Evolutionary conservation across 2,888 invertebrate genomes (phyloP).

Genomic region (Acrobasis suavella): DNA sequence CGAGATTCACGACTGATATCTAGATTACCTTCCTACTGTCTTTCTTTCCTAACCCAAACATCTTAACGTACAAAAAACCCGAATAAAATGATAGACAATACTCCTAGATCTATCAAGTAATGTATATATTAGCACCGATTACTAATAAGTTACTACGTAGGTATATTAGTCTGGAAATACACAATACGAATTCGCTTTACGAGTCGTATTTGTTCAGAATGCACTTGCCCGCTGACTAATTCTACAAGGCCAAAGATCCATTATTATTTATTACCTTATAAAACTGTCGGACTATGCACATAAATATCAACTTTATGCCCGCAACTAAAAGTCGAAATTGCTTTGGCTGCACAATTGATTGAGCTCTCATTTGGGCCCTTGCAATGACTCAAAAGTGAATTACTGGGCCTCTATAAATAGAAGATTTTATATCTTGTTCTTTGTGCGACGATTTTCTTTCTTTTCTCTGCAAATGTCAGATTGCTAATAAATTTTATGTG

Average conservation of each 20-base stretch:
- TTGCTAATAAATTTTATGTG: background rate
- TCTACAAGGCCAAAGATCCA: slow-evolving; percentile 76
- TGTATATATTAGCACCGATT: no score
- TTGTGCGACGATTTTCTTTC: background rate
- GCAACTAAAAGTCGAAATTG: slow-evolving; percentile 46
- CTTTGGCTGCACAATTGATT: slow-evolving; percentile 34
- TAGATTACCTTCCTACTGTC: no score
- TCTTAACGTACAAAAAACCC: no score
- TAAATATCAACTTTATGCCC: slow-evolving; percentile 46
- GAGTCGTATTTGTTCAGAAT: slow-evolving; percentile 50
- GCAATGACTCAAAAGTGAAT: slow-evolving; percentile 65
- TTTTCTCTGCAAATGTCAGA: slow-evolving; percentile 1
- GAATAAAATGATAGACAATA: no score
- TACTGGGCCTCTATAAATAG: slow-evolving; percentile 40
- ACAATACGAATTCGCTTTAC: slow-evolving; percentile 8
- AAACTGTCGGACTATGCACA: slow-evolving; percentile 44
- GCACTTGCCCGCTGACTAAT: slow-evolving; percentile 68
- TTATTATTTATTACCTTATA: slow-evolving; percentile 79
- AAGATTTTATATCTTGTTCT: slow-evolving; percentile 7
- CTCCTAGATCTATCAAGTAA: background rate
- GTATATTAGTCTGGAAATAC: background rate
- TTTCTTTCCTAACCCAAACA: no score
- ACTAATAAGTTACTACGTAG: no score
- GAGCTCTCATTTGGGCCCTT: slow-evolving; percentile 63
- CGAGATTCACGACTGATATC: no score